Percentiles rank a stretch among this genome's conserved stretches.
Evolutionary conservation across 2,797 vertebrate species (phyloP).

Genomic region (Pempheris klunzingeri): DNA sequence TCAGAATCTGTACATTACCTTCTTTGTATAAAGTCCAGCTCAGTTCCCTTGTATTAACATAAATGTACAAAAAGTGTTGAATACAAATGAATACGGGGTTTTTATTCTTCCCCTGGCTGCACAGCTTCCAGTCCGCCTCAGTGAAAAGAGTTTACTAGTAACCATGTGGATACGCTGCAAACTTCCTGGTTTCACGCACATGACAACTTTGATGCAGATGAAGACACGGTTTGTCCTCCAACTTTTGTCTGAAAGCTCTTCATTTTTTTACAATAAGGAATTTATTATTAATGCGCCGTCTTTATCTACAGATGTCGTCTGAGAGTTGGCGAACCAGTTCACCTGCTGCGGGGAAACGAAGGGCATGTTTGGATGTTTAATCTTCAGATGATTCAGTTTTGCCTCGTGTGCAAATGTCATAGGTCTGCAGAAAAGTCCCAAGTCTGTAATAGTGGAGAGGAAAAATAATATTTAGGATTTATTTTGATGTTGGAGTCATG

Average conservation of each 20-base stretch:
- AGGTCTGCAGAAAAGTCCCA: neutral
- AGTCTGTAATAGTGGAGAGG: neutral
- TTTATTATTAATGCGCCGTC: neutral
- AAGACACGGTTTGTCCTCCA: neutral
- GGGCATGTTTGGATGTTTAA: neutral
- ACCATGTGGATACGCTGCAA: no score
- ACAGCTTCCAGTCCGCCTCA: neutral
- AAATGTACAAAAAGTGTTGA: neutral
- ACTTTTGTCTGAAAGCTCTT: neutral
- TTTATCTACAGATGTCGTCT: neutral
- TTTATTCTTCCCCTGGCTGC: neutral
- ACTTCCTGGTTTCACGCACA: neutral
- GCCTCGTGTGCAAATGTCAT: neutral
- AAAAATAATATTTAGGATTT: neutral
- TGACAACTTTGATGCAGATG: neutral
- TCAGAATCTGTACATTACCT: no score
- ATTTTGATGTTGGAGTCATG: neutral
- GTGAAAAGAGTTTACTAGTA: neutral
- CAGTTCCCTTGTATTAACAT: neutral
- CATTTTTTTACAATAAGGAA: fast-evolving
- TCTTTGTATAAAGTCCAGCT: neutral
- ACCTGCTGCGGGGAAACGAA: neutral
- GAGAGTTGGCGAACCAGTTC: neutral
- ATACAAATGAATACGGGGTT: neutral
- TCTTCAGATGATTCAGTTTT: neutral